A percentile compares a stretch with the other conserved stretches of the same genome.
Evolutionary conservation across 2,113 vertebrate genomes (phyloP).

Genomic region (Cynoglossus semilaevis): DNA sequence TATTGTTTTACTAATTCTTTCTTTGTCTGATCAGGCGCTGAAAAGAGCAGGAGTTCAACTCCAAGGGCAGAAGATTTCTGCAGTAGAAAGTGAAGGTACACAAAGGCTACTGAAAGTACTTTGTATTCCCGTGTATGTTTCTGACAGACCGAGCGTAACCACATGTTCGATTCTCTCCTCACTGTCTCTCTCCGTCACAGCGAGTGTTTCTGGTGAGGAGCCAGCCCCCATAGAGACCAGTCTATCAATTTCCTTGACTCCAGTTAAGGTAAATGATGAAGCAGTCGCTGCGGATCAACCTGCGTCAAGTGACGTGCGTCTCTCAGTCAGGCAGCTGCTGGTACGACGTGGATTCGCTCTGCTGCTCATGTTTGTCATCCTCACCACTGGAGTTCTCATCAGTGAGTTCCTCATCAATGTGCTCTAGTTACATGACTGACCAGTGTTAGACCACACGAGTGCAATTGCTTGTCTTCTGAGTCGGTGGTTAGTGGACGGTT

Average conservation of each 20-base stretch:
- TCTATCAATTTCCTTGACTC: not conserved
- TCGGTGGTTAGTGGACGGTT: too few species aligned
- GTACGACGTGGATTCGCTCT: slow-evolving; percentile 57
- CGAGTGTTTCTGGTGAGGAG: slow-evolving; percentile 4
- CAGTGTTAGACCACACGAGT: too few species aligned
- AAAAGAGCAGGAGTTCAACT: slow-evolving; percentile 43
- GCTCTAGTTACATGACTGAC: slow-evolving; percentile 34
- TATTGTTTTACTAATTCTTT: not conserved
- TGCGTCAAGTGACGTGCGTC: not conserved
- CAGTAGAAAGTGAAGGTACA: slow-evolving; percentile 32
- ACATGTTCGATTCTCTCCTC: not conserved
- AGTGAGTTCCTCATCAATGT: slow-evolving; percentile 53
- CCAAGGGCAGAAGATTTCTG: slow-evolving; percentile 9
- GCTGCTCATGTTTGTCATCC: slow-evolving; percentile 64
- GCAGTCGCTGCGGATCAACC: slow-evolving; percentile 8
- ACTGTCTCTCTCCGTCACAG: not conserved
- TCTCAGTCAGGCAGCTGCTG: slow-evolving; percentile 65
- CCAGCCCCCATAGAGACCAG: not conserved
- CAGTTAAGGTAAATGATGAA: slow-evolving; percentile 20
- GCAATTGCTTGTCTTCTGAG: too few species aligned
- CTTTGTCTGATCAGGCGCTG: slow-evolving; percentile 39
- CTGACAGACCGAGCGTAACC: not conserved
- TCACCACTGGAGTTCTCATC: slow-evolving; percentile 61
- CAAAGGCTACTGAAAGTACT: not conserved
- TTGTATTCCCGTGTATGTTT: not conserved